Evolutionary conservation across 2,113 vertebrate species (phyloP), one percentile per base, ranked within the genome.

Genomic region (Mellivora capensis): DNA sequence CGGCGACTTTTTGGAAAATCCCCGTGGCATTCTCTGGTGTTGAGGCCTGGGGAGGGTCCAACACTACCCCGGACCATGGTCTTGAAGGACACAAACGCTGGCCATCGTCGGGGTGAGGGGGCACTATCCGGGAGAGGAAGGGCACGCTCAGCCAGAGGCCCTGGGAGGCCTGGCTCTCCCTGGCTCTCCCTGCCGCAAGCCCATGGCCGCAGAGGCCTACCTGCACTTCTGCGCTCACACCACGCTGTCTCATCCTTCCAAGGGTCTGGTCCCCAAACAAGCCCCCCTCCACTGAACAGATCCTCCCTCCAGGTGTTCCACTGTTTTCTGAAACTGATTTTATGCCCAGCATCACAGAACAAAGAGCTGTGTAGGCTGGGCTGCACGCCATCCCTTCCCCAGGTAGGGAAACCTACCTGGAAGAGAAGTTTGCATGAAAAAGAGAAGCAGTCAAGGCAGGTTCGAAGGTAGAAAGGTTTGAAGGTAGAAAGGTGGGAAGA

Each of bases 201-300:
- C 27, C 69, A 29, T 3, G 8, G 1, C 86, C 91, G n/a, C n/a
- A 11, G 37, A 76, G 64, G 42, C 37, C 54, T 4, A 27, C 44
- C 20, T 8, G 64, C 61, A 4, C 31, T 6, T n/a, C 27, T 21
- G 52, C 13, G 29, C n/a, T 61, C 8, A 0, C 7, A 11, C 9
- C 18, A 1, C 1, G 5, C 42, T 1, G 0, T 6, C 37, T 44
- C 61, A 3, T 25, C 77, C 37, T 42, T 18, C 69, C 27, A 27
- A 20, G 79, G 23, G 31, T 39, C 27, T 21, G 14, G 79, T 18
- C 44, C n/a, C 52, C 39, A 39, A 11, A 15, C 59, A 13, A 25
- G 23, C 64, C 42, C 20, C 34, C 52, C 17, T 79, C 44, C 76
- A 14, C 80, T 76, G 18, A 89, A 20, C 81, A 82, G 47, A 76